Evolutionary conservation across 2,888 invertebrate genomes (phyloP).

Genomic region (Nomada flava): DNA sequence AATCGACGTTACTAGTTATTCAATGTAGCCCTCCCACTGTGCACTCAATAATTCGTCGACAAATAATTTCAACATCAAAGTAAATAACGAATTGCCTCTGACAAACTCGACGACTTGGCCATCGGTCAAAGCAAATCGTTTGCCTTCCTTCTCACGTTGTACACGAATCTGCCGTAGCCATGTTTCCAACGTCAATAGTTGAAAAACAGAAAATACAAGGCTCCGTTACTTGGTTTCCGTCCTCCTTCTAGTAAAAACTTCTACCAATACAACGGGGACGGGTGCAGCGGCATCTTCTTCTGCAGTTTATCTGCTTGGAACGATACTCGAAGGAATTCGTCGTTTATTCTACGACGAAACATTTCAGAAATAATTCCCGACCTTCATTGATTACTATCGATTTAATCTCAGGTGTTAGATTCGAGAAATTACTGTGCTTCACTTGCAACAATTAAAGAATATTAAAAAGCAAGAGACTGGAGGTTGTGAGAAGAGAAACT

Average conservation of each 20-base stretch:
- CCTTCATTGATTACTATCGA: not conserved
- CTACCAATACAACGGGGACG: slow-evolving; percentile 4
- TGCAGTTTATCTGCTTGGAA: not conserved
- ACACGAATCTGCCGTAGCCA: not conserved
- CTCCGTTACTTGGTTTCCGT: slow-evolving; percentile 16
- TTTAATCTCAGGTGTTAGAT: not conserved
- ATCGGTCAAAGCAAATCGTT: not conserved
- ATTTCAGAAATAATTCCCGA: not conserved
- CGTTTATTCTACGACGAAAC: not conserved
- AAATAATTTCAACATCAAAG: not conserved
- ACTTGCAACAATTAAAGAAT: slow-evolving; percentile 8
- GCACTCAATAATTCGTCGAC: not conserved
- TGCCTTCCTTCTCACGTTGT: not conserved
- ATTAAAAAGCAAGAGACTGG: not conserved
- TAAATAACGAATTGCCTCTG: not conserved
- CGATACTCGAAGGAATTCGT: not conserved
- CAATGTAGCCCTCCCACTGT: not conserved
- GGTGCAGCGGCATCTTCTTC: not conserved
- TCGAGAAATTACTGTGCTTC: not conserved
- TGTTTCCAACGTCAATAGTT: slow-evolving; percentile 16
- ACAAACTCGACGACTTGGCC: not conserved
- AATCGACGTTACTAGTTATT: not conserved
- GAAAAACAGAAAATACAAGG: slow-evolving; percentile 17
- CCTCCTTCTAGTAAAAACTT: slow-evolving; percentile 12
- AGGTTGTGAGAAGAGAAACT: slow-evolving; percentile 15